Evolutionary conservation across 2,797 vertebrate species (phyloP).

Genomic region (Oreortyx pictus): DNA sequence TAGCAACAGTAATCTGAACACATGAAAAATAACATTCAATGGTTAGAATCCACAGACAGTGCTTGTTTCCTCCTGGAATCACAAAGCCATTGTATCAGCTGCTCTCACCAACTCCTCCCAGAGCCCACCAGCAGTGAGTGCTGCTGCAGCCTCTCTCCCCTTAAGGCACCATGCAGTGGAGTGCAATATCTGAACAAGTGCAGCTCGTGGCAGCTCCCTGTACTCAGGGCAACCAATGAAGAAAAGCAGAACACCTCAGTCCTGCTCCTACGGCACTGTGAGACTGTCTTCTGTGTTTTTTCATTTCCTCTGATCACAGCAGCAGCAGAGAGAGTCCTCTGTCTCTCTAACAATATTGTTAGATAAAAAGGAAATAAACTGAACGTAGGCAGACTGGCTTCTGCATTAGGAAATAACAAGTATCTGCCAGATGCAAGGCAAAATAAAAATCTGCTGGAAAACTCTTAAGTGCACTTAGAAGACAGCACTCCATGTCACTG

Average conservation of each 20-base stretch:
- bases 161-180: accelerated
- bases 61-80: not conserved
- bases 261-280: not conserved
- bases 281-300: not conserved
- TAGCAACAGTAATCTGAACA: not conserved
- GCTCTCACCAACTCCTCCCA: not conserved
- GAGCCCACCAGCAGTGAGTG: not conserved
- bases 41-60: not conserved
- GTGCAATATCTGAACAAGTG: not conserved
- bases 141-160: not conserved
- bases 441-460: not conserved
- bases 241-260: not conserved
- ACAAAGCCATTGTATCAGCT: not conserved
- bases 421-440: not conserved
- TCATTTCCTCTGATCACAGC: slow-evolving; percentile 30
- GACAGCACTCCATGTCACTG: not conserved
- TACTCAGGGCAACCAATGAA: not conserved
- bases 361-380: slow-evolving; percentile 31
- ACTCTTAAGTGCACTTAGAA: not conserved
- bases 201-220: not conserved
- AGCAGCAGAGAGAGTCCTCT: not conserved
- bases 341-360: not conserved
- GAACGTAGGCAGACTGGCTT: slow-evolving; percentile 15
- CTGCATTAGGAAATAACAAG: slow-evolving; percentile 22
- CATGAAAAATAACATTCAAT: not conserved